phyloP scores from a whole-genome alignment of 2,797 vertebrate genomes.

The Sciurus carolinensis region DNA sequence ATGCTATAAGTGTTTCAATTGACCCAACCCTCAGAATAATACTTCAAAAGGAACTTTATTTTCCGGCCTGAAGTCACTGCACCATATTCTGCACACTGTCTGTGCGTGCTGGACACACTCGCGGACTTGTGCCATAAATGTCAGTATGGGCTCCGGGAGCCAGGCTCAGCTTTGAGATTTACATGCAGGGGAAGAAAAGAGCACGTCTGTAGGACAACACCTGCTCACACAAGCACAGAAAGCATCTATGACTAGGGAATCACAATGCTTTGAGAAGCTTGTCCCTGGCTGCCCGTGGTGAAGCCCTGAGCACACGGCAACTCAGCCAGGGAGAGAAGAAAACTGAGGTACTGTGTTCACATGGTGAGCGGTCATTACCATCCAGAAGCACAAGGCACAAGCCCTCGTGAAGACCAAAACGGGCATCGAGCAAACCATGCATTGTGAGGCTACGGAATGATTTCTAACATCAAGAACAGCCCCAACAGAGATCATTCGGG shows the following conservation, averaged over 20 bases:
- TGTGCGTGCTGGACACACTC: slow-evolving; percentile 79
- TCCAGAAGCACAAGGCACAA: slow-evolving; percentile 87
- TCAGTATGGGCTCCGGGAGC: slow-evolving; percentile 86
- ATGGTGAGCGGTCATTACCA: slow-evolving; percentile 81
- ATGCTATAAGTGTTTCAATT: slow-evolving; percentile 82
- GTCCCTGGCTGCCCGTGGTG: slow-evolving; percentile 85
- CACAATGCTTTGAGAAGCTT: slow-evolving; percentile 85
- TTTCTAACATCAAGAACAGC: slow-evolving; percentile 77
- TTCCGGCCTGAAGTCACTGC: slow-evolving; percentile 80
- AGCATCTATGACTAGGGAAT: slow-evolving; percentile 84
- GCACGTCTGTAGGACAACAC: slow-evolving; percentile 88
- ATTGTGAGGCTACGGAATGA: slow-evolving; percentile 74
- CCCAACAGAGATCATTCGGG: slow-evolving; percentile 58
- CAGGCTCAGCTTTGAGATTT: slow-evolving; percentile 90
- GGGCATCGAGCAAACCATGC: slow-evolving; percentile 83
- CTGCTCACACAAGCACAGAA: slow-evolving; percentile 84
- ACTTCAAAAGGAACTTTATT: slow-evolving; percentile 80
- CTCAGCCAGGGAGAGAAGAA: slow-evolving; percentile 85
- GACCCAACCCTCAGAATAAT: slow-evolving; percentile 78
- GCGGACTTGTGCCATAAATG: slow-evolving; percentile 82
- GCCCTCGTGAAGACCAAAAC: slow-evolving; percentile 87
- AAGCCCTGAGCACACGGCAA: slow-evolving; percentile 84
- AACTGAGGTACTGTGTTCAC: slow-evolving; percentile 85
- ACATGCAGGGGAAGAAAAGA: slow-evolving; percentile 87
- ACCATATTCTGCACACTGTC: slow-evolving; percentile 71